Base-by-base conservation (phyloP, 2,797 vertebrate species). In the Sparus aurata region DNA sequence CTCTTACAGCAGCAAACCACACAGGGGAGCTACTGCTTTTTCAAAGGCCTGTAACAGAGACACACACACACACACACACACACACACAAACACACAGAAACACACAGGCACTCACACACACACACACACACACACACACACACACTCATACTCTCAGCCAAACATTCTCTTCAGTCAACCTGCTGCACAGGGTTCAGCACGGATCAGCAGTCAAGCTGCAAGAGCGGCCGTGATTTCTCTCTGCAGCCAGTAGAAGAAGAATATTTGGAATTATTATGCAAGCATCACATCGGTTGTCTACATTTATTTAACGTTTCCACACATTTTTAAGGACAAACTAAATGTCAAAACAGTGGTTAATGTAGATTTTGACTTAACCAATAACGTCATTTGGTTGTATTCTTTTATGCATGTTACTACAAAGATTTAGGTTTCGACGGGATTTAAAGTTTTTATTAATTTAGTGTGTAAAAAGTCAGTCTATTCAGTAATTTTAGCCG, bases 21-120 rank as follows among this genome's bases (percentile, higher is more conserved):
- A 96, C 84, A 96, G 96, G 95, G 96, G 96, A 96, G 96, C 96
- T 97, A 94, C 95, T 95, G 96, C 95, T 96, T 92, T 95, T 96
- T 91, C 76, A 91, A 94, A 94, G 77, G 84, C 85, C 84, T 86
- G 64, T 59, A 83, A 75, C 59, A 87, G 45, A 83, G 38, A 83
- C 16, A 77, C 67, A 69, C 60, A 70, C 66, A 25, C 18, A 27
- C 15, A 12, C 69, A 50, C 1, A 57, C 30, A 25, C 18, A 27
- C 15, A 12, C 69, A 50, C 1, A 57, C 30, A 75, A 63, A 69
- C 64, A 52, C 65, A 74, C 67, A 73, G 15, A 52, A 62, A 69
- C 76, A 25, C 22, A 22, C 13, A 13, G 62, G 49, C 1, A 55
- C 22, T 65, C 55, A 45, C 41, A 22, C 59, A 41, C 43, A 41